Conservation (phyloP, 1,140 invertebrate species). For the Tribolium castaneum region DNA sequence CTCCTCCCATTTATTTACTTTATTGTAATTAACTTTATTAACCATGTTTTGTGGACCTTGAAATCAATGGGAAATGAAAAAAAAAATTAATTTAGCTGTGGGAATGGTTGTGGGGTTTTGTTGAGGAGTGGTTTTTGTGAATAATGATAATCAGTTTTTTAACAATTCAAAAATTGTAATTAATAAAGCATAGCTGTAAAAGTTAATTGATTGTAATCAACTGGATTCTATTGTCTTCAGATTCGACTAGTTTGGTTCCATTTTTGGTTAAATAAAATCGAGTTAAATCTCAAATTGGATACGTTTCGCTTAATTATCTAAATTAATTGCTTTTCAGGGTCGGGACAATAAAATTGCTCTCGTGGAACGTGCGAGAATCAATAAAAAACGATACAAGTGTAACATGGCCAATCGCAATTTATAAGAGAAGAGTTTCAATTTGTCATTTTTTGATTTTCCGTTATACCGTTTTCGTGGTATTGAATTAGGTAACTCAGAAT, state of each 20-base stretch:
- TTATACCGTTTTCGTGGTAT: too few relatives aligned
- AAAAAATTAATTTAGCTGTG: not conserved
- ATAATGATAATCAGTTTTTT: too few relatives aligned
- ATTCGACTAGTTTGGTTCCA: not conserved
- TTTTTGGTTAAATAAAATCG: not conserved
- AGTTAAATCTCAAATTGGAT: not conserved
- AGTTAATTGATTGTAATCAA: not conserved
- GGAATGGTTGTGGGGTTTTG: not conserved
- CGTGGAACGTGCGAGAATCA: not conserved
- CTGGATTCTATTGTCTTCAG: too few relatives aligned
- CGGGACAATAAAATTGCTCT: not conserved
- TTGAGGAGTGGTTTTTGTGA: not conserved
- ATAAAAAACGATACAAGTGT: not conserved
- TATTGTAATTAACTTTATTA: slow-evolving; percentile 43
- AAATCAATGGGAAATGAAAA: slow-evolving; percentile 16
- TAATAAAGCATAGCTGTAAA: not conserved
- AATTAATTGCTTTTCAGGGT: not conserved
- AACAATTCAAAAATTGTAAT: not conserved
- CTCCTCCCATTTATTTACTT: slow-evolving; percentile 33
- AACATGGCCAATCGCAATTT: not conserved
- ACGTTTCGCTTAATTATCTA: not conserved
- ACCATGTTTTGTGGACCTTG: slow-evolving; percentile 34
- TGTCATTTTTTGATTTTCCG: too few relatives aligned
- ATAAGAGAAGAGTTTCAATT: not conserved
- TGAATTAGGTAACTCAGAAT: not conserved